Percentiles rank a stretch among this genome's conserved stretches.
These are phyloP conservation scores for Podarcis lilfordi DNA, from an alignment of 2,797 vertebrate genomes.

Conservation along the genomic window DNA sequence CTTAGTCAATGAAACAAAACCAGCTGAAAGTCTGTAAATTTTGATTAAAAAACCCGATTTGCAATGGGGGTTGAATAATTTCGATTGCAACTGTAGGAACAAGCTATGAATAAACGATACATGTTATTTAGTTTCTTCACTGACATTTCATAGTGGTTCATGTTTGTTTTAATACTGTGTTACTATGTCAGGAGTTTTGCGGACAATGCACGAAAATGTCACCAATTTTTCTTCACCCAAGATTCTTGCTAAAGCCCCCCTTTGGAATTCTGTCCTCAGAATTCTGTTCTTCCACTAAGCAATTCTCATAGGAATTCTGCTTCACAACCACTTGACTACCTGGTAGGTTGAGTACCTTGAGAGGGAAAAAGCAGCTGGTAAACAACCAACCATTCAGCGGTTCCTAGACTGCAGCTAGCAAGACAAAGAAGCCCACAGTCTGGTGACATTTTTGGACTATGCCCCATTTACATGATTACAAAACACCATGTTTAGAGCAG, in stretches of 20 bases:
- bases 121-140: not conserved
- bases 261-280: not conserved
- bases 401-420: not conserved
- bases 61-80: too few species aligned
- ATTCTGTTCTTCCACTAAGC: not conserved
- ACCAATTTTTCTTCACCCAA: not conserved
- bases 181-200: not conserved
- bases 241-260: not conserved
- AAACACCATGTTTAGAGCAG: not conserved
- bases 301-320: not conserved
- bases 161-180: not conserved
- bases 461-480: not conserved
- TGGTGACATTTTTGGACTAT: not conserved
- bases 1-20: not conserved
- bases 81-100: not conserved
- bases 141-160: not conserved
- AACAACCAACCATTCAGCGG: not conserved
- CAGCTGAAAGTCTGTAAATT: not conserved
- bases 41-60: too few species aligned
- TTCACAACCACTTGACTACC: not conserved
- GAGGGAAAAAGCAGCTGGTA: not conserved
- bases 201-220: not conserved
- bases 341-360: not conserved
- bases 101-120: too few species aligned
- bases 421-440: not conserved